Base-by-base conservation (phyloP, 2,888 invertebrate species). In the Anthophora plumipes region DNA sequence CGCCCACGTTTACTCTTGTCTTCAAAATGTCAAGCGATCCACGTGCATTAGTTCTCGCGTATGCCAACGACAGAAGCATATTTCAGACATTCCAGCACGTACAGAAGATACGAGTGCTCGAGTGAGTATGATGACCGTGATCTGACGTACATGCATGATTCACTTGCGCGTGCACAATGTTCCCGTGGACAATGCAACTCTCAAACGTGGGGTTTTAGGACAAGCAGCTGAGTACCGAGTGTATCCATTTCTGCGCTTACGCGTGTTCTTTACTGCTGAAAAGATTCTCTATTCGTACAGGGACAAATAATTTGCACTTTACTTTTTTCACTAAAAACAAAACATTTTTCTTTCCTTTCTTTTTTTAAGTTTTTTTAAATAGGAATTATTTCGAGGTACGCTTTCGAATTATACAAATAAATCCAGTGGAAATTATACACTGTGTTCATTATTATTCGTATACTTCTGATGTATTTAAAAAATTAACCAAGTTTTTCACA, bases 11-110 rank as follows among this genome's bases (percentile, higher is more conserved):
- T 39, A 37, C 11, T 37, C 37, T 11, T 50, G 61, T 39, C 22
- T 67, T 31, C 54, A 46, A 69, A 57, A 84, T 67, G 57, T 80
- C 54, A 66, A 20, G 22, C 48, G 80, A 67, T 55, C 66, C 54
- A 25, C 22, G 43, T 31, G 78, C 64, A 73, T 77, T 66, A 70
- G 22, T 41, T 41, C 50, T 39, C 60, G 63, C 64, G 17, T 59
- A n/a, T 12, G 54, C 25, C 37, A 59, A 39, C 11, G 54, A 39
- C 64, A 66, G 63, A 63, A 31, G 63, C 54, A 71, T 73, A 77
- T 80, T 79, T 61, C 82, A 77, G 50, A 52, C 79, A 82, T 85
- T 85, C 77, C 83, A 57, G 39, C 63, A 52, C 83, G 75, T 73
- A 73, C 39, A 43, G 50, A 80, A 59, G 39, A 85, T 39, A 55